These are phyloP conservation scores for Acanthosepion pharaonis DNA, from an alignment of 2,888 invertebrate genomes.

Conservation along the genomic window DNA sequence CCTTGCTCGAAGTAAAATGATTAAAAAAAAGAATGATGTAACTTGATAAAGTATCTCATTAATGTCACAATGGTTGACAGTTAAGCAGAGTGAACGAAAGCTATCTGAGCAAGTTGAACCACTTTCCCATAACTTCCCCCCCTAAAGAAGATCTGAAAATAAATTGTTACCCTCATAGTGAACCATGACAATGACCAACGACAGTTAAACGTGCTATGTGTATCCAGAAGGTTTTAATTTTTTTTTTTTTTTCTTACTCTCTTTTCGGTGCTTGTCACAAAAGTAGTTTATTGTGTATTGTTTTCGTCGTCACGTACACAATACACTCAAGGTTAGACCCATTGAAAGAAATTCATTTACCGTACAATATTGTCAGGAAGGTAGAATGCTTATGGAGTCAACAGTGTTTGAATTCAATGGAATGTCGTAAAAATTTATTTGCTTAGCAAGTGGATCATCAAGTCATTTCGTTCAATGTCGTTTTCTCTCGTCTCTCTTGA, in stretches of 20 bases:
- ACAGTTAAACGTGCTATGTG: background rate
- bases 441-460: background rate
- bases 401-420: background rate
- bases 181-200: no score
- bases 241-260: background rate
- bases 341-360: constrained; percentile 15
- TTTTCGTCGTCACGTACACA: background rate
- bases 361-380: background rate
- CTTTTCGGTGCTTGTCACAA: background rate
- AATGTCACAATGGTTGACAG: no score
- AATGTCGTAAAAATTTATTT: background rate
- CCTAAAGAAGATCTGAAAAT: background rate
- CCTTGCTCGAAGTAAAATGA: no score
- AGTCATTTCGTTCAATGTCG: background rate
- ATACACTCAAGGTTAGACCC: background rate
- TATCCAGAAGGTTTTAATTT: background rate
- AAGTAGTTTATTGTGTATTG: background rate
- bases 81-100: background rate
- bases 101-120: background rate
- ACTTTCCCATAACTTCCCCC: background rate
- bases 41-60: no score
- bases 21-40: no score
- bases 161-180: no score
- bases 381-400: background rate
- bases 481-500: background rate